Conservation (phyloP, 2,113 vertebrate genomes). For the Pogona vitticeps region DNA sequence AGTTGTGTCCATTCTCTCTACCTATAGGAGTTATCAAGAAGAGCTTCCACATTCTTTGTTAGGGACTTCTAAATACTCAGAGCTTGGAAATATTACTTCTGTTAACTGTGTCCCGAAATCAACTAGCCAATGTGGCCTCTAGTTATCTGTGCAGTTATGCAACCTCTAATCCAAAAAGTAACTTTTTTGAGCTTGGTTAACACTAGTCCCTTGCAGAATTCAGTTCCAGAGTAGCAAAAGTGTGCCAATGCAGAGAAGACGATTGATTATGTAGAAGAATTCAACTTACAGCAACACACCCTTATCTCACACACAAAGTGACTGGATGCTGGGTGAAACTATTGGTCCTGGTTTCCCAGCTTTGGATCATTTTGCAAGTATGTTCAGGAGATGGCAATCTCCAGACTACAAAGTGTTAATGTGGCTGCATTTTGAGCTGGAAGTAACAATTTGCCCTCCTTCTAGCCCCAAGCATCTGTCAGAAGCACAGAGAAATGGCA, state of each 20-base stretch:
- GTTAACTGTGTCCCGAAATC: background rate
- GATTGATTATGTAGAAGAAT: too few relatives aligned
- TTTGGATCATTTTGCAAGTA: background rate
- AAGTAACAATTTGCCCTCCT: slow-evolving; percentile 66
- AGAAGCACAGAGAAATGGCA: slow-evolving; percentile 72
- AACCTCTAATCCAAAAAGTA: background rate
- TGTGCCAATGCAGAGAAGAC: too few relatives aligned
- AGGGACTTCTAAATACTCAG: too few relatives aligned
- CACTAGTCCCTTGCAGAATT: too few relatives aligned
- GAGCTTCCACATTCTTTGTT: background rate
- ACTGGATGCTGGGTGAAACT: rapidly evolving
- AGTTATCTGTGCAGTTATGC: background rate
- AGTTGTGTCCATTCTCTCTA: background rate
- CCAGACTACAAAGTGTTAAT: slow-evolving; percentile 58
- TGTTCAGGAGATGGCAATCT: background rate
- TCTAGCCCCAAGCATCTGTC: slow-evolving; percentile 75
- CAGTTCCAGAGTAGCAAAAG: too few relatives aligned
- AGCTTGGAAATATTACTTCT: background rate
- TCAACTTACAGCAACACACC: too few relatives aligned
- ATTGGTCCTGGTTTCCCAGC: slow-evolving; percentile 1
- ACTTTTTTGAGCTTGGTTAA: background rate
- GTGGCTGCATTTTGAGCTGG: slow-evolving; percentile 37
- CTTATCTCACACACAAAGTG: background rate
- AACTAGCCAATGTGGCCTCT: background rate
- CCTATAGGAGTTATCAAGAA: background rate